phyloP scores from a whole-genome alignment of 2,888 invertebrate genomes.

The Resseliella maxima region DNA sequence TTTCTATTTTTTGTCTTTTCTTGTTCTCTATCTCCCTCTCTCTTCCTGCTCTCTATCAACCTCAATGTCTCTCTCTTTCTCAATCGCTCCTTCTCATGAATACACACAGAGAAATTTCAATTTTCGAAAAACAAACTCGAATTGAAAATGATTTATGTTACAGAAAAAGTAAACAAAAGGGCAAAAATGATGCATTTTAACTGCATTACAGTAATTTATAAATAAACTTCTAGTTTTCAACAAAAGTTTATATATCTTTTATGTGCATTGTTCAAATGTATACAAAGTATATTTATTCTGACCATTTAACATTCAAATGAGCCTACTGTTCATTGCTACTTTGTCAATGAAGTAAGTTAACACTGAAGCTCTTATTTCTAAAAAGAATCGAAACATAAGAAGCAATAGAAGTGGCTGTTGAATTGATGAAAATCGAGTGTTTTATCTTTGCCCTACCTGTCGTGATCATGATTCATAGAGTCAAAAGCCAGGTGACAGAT shows the following conservation, averaged over 20 bases:
- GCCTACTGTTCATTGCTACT: slow-evolving; percentile 5
- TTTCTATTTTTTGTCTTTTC: not conserved
- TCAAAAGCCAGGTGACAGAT: slow-evolving; percentile 28
- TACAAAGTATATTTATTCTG: not conserved
- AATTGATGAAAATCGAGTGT: not conserved
- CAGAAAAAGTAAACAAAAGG: slow-evolving; percentile 9
- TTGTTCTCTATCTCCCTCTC: not conserved
- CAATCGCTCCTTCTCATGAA: not conserved
- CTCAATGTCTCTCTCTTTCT: not conserved
- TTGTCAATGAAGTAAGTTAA: not conserved
- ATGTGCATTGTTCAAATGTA: too few relatives aligned
- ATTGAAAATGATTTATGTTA: not conserved
- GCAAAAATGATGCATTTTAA: slow-evolving; percentile 18
- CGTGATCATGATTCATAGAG: slow-evolving; percentile 14
- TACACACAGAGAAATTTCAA: slow-evolving; percentile 1
- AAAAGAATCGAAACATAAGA: not conserved
- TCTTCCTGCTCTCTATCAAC: too few relatives aligned
- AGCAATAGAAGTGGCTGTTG: not conserved
- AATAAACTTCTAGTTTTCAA: not conserved
- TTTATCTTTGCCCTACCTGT: not conserved
- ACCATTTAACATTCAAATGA: not conserved
- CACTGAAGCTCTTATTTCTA: not conserved
- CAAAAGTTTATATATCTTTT: too few relatives aligned
- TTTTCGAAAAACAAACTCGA: not conserved
- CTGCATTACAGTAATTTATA: slow-evolving; percentile 1